Evolutionary conservation across 2,888 invertebrate genomes (phyloP).

Genomic region (Tipula helvola): DNA sequence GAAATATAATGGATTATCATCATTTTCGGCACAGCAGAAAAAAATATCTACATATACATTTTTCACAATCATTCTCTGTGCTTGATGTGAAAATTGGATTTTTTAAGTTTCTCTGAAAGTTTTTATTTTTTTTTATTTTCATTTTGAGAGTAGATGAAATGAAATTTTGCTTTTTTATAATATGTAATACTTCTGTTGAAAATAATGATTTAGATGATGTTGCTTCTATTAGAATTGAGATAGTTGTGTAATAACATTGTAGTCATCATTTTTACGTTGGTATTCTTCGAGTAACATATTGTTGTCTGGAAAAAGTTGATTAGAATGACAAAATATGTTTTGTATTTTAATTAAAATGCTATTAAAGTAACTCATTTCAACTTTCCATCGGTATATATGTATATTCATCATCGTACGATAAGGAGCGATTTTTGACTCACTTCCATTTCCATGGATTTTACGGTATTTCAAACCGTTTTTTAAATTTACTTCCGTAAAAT

Average conservation of each 20-base stretch:
- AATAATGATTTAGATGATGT: not conserved
- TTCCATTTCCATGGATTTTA: too few species aligned
- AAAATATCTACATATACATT: not conserved
- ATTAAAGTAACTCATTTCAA: not conserved
- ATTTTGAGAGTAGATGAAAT: not conserved
- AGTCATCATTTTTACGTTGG: not conserved
- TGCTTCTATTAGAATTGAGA: not conserved
- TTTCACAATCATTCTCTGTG: not conserved
- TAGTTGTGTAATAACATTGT: not conserved
- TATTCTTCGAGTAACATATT: not conserved
- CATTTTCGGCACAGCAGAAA: not conserved
- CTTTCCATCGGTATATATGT: not conserved
- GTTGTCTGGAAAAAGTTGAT: not conserved
- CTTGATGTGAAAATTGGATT: not conserved
- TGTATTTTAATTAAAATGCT: not conserved
- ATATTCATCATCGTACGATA: not conserved
- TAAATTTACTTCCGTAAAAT: too few species aligned
- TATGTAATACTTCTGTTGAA: not conserved
- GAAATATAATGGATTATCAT: not conserved
- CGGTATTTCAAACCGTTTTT: too few species aligned
- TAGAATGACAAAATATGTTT: not conserved
- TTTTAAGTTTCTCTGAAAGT: not conserved
- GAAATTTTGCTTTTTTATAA: not conserved
- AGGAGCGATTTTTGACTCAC: not conserved
- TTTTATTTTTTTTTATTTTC: not conserved